Base-by-base conservation (phyloP, 2,113 vertebrate species). In the Chaetops frenatus region DNA sequence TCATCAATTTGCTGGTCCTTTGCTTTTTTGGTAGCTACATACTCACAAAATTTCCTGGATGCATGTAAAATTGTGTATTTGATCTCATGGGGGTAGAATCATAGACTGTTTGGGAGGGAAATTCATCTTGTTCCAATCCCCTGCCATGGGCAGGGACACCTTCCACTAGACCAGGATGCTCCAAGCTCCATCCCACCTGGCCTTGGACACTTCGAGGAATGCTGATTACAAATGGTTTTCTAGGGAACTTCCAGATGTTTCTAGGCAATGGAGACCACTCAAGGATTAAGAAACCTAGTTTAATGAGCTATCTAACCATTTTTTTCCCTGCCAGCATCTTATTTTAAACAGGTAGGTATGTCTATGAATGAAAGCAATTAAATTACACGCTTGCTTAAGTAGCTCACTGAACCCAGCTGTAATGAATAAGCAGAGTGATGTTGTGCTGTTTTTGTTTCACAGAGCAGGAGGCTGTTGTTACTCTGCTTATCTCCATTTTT, bases 401-500 rank as follows among this genome's bases (percentile, higher is more conserved):
- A 62, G 47, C 38, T 83, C 60, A 21, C 69, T 81, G 72, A 92
- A 62, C 11, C 78, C n/a, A 28, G 12, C 10, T 70, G 47, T 66
- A 70, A 84, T 50, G 81, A 79, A 33, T 86, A 78, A 70, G 45
- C 35, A 80, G n/a, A 64, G 20, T 42, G 64, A 69, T 0, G 2
- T 35, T 53, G 50, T 70, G 85, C 64, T 74, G 65, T 27, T 58
- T 83, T 78, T 84, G 56, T 94, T 73, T 73, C 65, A 31, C 25
- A 19, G 56, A 71, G 61, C 88, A 92, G 44, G 57, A 0, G 0
- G 31, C 18, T 86, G 47, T 86, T 23, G 0, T 61, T 53, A 8
- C 23, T 61, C 74, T 69, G 47, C 69, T 94, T 47, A 73, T 81
- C 56, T 78, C 23, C 76, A 77, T 69, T 86, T 92, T 92, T 76